These are phyloP conservation scores for Dermatemys mawii DNA, from an alignment of 2,113 vertebrate species.

Conservation along the genomic window DNA sequence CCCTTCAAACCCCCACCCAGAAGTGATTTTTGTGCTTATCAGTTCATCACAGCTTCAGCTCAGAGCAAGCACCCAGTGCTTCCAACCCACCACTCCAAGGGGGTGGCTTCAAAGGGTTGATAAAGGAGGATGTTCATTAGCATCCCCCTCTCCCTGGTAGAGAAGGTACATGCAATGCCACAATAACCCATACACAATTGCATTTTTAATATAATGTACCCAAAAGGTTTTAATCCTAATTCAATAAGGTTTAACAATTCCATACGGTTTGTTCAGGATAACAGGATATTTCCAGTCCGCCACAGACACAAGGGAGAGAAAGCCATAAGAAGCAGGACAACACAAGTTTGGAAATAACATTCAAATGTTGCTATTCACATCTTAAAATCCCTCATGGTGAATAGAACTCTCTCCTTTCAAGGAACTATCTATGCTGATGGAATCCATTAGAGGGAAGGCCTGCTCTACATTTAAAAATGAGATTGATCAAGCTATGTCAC, in stretches of 20 bases:
- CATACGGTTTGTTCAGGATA: neutral
- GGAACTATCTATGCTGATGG: neutral
- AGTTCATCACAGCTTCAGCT: neutral
- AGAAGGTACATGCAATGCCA: neutral
- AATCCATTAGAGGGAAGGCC: neutral
- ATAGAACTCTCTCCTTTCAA: neutral
- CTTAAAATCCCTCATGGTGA: neutral
- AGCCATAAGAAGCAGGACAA: neutral
- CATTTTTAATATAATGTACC: neutral
- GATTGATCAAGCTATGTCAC: neutral
- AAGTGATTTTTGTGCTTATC: neutral
- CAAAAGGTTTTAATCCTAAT: neutral
- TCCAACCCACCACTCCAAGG: neutral
- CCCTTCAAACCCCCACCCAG: neutral
- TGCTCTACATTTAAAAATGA: neutral
- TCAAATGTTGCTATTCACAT: neutral
- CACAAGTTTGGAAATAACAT: neutral
- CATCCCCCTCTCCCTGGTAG: neutral
- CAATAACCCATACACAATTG: neutral
- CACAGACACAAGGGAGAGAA: neutral
- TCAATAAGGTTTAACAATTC: neutral
- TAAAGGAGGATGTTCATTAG: neutral
- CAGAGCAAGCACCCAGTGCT: neutral
- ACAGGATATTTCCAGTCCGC: neutral
- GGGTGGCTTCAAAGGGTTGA: neutral